Conservation (phyloP, 2,113 vertebrate species). For the Pelecanoides urinatrix region DNA sequence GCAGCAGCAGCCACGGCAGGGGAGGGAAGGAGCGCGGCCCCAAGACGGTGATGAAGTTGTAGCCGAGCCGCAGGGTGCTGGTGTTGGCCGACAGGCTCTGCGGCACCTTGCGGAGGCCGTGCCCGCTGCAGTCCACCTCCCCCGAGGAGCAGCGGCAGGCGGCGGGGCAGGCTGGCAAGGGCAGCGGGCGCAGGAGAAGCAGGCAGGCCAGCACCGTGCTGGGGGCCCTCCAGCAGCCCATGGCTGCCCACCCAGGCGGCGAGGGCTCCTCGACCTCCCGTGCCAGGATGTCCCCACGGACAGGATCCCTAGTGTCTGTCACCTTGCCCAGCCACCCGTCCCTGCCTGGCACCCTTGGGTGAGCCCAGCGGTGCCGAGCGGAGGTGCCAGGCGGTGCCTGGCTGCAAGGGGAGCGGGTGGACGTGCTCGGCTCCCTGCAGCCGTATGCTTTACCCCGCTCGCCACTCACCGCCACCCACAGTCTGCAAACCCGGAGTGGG, state of each 20-base stretch:
- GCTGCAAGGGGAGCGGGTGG: not conserved
- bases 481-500: not conserved
- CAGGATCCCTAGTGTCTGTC: fast-evolving
- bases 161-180: not conserved
- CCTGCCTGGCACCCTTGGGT: not conserved
- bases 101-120: constrained; percentile 52
- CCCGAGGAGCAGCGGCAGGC: constrained; percentile 51
- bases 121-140: constrained; percentile 59
- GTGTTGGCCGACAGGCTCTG: constrained; percentile 3
- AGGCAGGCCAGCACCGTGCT: not conserved
- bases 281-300: fast-evolving
- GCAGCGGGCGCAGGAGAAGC: not conserved
- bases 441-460: fast-evolving
- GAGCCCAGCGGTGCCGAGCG: fast-evolving
- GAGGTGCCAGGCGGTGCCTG: not conserved
- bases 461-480: not conserved
- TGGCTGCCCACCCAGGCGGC: not conserved
- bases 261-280: not conserved
- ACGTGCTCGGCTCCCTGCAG: not conserved
- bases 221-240: not conserved
- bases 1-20: constrained; percentile 2
- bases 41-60: constrained; percentile 63
- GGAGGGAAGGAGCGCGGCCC: constrained; percentile 19
- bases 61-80: constrained; percentile 53
- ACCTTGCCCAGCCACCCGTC: not conserved